Conservation (phyloP, 2,888 invertebrate genomes). For the Beris morrisii region DNA sequence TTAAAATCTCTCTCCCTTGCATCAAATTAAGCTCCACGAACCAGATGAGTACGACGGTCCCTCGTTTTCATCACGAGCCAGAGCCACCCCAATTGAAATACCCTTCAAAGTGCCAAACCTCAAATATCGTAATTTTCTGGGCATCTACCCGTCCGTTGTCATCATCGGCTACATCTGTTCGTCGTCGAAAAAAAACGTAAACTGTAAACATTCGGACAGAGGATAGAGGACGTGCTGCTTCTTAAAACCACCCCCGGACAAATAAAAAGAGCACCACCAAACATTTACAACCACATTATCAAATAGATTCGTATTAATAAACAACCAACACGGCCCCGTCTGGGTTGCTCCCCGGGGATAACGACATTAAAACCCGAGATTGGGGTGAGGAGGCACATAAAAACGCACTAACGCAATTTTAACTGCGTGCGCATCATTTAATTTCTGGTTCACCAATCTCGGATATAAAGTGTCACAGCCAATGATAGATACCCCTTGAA, state of each 20-base stretch:
- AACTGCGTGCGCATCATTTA: constrained; percentile 40
- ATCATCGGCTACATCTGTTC: constrained; percentile 25
- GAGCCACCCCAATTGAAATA: constrained; percentile 41
- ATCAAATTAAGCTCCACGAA: constrained; percentile 2
- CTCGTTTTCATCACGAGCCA: background rate
- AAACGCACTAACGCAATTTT: constrained; percentile 10
- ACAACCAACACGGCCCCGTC: background rate
- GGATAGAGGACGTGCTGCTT: too few relatives aligned
- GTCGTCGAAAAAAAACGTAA: background rate
- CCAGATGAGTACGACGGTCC: background rate
- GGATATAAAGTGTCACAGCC: constrained; percentile 30
- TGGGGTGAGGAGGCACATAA: constrained; percentile 2
- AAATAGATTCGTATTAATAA: constrained; percentile 25
- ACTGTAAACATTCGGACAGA: too few relatives aligned
- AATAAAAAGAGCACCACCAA: constrained; percentile 25
- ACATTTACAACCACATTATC: constrained; percentile 19
- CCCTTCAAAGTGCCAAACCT: constrained; percentile 44
- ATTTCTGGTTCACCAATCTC: constrained; percentile 29
- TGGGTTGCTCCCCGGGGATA: constrained; percentile 15
- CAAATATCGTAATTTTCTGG: constrained; percentile 45
- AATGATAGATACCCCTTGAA: constrained; percentile 33
- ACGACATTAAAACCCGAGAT: constrained; percentile 8
- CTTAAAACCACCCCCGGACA: background rate
- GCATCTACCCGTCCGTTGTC: constrained; percentile 30
- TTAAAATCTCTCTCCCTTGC: constrained; percentile 7